Evolutionary conservation across 2,113 vertebrate species (phyloP).

Genomic region (Antennarius striatus): DNA sequence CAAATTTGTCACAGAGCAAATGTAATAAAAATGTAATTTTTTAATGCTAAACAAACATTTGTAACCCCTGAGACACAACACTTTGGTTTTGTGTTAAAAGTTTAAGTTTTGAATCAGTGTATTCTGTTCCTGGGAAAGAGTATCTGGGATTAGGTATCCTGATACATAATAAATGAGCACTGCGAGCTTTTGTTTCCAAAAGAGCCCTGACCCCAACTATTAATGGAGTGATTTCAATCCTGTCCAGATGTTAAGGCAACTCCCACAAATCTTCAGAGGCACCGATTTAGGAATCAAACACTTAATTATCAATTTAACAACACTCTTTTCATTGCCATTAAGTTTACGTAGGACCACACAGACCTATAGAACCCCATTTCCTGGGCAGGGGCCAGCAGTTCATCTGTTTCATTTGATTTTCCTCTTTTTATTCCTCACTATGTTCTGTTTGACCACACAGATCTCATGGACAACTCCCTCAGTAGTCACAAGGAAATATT

Average conservation of each 20-base stretch:
- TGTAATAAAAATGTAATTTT: constrained; percentile 1
- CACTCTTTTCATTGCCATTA: constrained; percentile 56
- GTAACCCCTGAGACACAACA: constrained; percentile 1
- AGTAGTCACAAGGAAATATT: constrained; percentile 23
- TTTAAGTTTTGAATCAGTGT: constrained; percentile 10
- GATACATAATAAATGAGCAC: constrained; percentile 29
- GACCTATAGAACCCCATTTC: constrained; percentile 43
- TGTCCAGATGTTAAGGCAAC: constrained; percentile 18
- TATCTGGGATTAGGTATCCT: constrained; percentile 16
- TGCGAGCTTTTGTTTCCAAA: constrained; percentile 31
- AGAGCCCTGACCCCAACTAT: constrained; percentile 7
- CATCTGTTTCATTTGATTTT: constrained; percentile 20
- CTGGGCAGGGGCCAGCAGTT: constrained; percentile 23
- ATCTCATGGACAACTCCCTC: constrained; percentile 30
- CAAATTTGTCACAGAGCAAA: constrained; percentile 6
- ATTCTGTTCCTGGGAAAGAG: constrained; percentile 17
- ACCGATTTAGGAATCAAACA: constrained; percentile 38
- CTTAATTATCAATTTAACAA: constrained; percentile 45
- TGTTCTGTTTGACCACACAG: constrained; percentile 42
- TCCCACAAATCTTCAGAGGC: constrained; percentile 22
- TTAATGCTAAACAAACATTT: constrained; percentile 4
- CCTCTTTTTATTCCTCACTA: constrained; percentile 38
- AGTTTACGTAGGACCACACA: constrained; percentile 65
- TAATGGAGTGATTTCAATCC: constrained; percentile 16
- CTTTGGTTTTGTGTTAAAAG: constrained; percentile 19